A percentile compares a stretch with the other conserved stretches of the same genome.
phyloP scores from a whole-genome alignment of 2,797 vertebrate genomes.

The Pseudocheirus occidentalis region DNA sequence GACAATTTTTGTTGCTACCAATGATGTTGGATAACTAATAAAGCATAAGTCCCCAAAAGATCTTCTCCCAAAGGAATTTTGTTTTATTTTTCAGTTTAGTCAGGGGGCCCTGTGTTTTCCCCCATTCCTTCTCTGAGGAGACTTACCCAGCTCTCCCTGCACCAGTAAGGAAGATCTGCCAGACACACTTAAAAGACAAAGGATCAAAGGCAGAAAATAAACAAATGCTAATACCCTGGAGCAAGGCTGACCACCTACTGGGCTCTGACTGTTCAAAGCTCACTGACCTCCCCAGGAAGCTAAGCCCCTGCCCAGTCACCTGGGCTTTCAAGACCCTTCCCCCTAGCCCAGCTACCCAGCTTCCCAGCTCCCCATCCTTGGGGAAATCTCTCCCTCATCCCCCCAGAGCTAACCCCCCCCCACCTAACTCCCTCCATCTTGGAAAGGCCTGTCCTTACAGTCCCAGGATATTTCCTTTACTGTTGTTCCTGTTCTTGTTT shows the following conservation, averaged over 20 bases:
- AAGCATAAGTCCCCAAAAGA: not conserved
- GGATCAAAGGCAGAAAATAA: constrained; percentile 69
- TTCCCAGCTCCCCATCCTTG: not conserved
- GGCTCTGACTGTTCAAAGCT: constrained; percentile 61
- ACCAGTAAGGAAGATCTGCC: constrained; percentile 42
- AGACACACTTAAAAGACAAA: constrained; percentile 71
- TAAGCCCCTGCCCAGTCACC: not conserved
- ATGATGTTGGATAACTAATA: not conserved
- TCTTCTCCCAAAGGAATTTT: not conserved
- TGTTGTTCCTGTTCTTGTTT: too few relatives aligned
- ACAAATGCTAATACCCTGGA: constrained; percentile 56
- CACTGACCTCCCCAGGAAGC: constrained; percentile 12
- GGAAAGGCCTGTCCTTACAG: not conserved
- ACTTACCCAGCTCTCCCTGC: not conserved
- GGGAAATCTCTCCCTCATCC: not conserved
- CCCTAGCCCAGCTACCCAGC: too few relatives aligned
- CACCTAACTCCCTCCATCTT: not conserved
- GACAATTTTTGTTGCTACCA: not conserved
- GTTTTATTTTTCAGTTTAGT: constrained; percentile 48
- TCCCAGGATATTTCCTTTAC: not conserved
- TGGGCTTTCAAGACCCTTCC: not conserved
- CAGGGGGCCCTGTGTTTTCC: not conserved
- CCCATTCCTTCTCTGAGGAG: not conserved
- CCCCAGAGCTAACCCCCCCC: not conserved
- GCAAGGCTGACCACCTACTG: constrained; percentile 33